These are phyloP conservation scores for Sebastes wilsoni DNA, from an alignment of 2,797 vertebrate genomes.

Conservation along the genomic window DNA sequence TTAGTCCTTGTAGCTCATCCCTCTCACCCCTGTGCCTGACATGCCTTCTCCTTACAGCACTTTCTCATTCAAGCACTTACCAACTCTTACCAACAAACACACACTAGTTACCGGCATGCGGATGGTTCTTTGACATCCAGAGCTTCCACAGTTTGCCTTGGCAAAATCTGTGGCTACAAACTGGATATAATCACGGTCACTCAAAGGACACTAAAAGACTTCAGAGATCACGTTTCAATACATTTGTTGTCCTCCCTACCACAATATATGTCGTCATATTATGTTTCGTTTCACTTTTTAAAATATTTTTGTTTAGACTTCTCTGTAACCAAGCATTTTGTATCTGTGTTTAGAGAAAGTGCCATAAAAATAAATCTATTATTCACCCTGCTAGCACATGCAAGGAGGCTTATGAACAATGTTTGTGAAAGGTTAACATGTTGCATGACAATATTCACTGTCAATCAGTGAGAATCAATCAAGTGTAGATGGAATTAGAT, in stretches of 20 bases:
- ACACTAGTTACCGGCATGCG: not conserved
- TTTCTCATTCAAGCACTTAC: not conserved
- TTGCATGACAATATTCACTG: not conserved
- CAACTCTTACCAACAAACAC: not conserved
- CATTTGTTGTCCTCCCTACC: not conserved
- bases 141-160: not conserved
- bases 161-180: not conserved
- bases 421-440: not conserved
- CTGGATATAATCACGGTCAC: not conserved
- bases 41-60: not conserved
- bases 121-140: not conserved
- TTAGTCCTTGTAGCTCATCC: not conserved
- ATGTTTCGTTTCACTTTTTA: slow-evolving; percentile 3
- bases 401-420: not conserved
- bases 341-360: slow-evolving; percentile 39
- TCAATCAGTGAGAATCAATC: not conserved
- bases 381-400: not conserved
- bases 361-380: slow-evolving; percentile 44
- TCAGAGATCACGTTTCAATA: not conserved
- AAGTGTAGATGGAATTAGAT: not conserved
- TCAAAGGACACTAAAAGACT: not conserved
- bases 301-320: not conserved
- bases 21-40: not conserved
- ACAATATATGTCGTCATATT: not conserved
- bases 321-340: slow-evolving; percentile 29